Conservation (phyloP, 92 coral and sea anemone species). For the Pocillopora grandis region DNA sequence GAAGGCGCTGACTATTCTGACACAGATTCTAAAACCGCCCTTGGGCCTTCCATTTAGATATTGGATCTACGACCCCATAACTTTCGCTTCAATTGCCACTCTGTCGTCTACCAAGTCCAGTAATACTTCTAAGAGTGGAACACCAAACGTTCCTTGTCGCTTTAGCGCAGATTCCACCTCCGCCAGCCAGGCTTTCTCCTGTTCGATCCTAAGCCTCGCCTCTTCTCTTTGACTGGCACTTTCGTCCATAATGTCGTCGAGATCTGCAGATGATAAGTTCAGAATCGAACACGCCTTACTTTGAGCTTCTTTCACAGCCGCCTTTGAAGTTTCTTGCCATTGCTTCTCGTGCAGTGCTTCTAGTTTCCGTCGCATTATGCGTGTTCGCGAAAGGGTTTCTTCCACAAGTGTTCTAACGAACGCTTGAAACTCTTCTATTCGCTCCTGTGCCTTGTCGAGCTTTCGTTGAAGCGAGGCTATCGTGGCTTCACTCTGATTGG, state of each 20-base stretch:
- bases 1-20: too few relatives aligned
- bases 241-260: constrained; percentile 71
- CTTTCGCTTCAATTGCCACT: constrained; percentile 36
- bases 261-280: constrained; percentile 71
- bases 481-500: constrained; percentile 92
- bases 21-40: neutral
- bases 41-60: neutral
- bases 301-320: constrained; percentile 74
- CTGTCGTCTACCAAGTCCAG: constrained; percentile 74
- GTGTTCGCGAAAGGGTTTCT: constrained; percentile 53
- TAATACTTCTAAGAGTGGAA: constrained; percentile 65
- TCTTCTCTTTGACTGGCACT: constrained; percentile 45
- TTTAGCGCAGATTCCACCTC: constrained; percentile 55
- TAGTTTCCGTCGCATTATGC: constrained; percentile 32
- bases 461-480: constrained; percentile 70
- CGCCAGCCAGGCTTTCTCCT: constrained; percentile 65
- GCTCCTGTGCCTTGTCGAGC: constrained; percentile 70
- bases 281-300: constrained; percentile 81
- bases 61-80: constrained; percentile 7
- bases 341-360: constrained; percentile 44
- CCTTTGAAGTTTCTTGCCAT: constrained; percentile 41
- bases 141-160: constrained; percentile 79
- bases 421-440: constrained; percentile 87
- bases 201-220: constrained; percentile 34
- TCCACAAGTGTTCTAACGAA: constrained; percentile 77